Base-by-base conservation (phyloP, 2,888 invertebrate genomes). In the Philhelius pedissequus region DNA sequence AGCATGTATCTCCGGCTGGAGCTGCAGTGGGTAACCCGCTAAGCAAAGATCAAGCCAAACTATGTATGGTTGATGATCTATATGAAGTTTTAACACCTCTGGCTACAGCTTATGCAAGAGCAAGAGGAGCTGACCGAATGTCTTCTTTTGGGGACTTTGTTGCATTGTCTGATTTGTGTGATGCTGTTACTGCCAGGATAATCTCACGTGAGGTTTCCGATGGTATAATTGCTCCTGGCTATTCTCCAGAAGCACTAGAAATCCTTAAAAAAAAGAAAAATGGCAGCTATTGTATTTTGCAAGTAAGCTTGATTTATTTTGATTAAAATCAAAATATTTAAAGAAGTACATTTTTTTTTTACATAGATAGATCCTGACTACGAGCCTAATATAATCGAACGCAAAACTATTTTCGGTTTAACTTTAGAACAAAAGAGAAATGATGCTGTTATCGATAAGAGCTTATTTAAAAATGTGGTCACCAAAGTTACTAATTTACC, bases 71-170 rank as follows among this genome's bases (percentile, higher is more conserved):
- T 4, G 95, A 96, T 60, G 99, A 99, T 91, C 89, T 98, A 52
- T 91, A 93, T 0, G 93, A 94, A 4, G 91, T 93, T 38, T 92
- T 98, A 87, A 94, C 96, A 0, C 97, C 98, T 0, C 89, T 98
- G 11, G 98, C 98, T 0, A 93, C 94, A 15, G 99, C 99, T 0
- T 99, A 99, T 92, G 99, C 98, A 0, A 93, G 99, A 76, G 99
- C 99, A 0, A 94, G 99, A 90, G 99, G 99, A 62, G 98, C 99
- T 15, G 99, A 99, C 92, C 94, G 99, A 69, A 99, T 99, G 99
- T 99, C 98, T 8, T 99, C 99, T 0, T 99, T 99, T 92, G 99
- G 99, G 0, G 99, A 99, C 92, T 99, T 99, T 91, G 94, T 99
- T 38, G 98, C 98, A 0, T 91, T 99, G 0, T 99, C 98, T 0